Evolutionary conservation across 2,113 vertebrate genomes (phyloP), one percentile per base, ranked within the genome.

Genomic region (Eurystomus gularis): DNA sequence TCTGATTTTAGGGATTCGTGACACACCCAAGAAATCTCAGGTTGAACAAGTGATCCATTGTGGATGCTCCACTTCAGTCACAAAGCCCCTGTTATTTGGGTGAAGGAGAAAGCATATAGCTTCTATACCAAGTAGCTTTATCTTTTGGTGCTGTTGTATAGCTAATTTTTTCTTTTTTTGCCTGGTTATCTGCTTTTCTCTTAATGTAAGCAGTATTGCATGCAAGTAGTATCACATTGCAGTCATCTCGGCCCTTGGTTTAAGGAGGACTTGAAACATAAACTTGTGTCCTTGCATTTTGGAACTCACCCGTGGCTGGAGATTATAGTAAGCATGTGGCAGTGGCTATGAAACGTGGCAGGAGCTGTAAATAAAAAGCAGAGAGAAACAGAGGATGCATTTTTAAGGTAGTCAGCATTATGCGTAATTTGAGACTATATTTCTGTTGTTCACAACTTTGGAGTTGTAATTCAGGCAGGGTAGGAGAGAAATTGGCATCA

Each of bases 211-310:
- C 7, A 6, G 17, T 2, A 4, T 4, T 71, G 39, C 12, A 21
- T 8, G 9, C 15, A 17, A 26, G 25, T 2, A 11, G 2, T 11
- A 35, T 44, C 80, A 37, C 37, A 5, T 8, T 39, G 15, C n/a
- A 46, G 17, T 64, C 5, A 1, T 24, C 35, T 11, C 5, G 10
- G 23, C 46, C 29, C 24, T 49, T 39, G 70, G 11, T 58, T 40
- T 46, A 48, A 40, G 42, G 10, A 54, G 35, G 39, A 29, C n/a
- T 73, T 80, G 20, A 23, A 39, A 10, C 3, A 8, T 2, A 33
- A 62, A 64, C 46, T n/a, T 0, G 0, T 0, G 0, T 54, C 23
- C 52, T 68, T 90, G 31, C 33, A 3, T 42, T 79, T 39, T 44
- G 58, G 44, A 76, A 13, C 15, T 64, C 25, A 0, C 5, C 19